phyloP scores from a whole-genome alignment of 2,797 vertebrate genomes.

The Staurois parvus region DNA sequence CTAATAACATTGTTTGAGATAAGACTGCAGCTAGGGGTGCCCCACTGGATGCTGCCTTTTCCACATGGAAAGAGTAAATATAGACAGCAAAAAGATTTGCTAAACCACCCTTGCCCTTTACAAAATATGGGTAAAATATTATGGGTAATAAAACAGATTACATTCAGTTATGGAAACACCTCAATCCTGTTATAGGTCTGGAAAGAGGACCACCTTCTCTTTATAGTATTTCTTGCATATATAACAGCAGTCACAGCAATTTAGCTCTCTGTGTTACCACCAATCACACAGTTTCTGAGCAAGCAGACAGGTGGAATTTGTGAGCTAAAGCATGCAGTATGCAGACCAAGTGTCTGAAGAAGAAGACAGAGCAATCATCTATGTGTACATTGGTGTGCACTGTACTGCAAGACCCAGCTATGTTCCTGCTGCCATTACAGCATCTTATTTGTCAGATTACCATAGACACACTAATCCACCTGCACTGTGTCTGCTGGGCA shows the following conservation, averaged over 20 bases:
- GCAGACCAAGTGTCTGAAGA: neutral
- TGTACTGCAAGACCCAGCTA: neutral
- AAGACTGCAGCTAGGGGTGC: too few relatives aligned
- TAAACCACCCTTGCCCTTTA: too few relatives aligned
- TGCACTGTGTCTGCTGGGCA: conserved; percentile 6
- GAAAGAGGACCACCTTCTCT: neutral
- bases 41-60: too few relatives aligned
- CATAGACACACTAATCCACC: neutral
- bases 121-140: too few relatives aligned
- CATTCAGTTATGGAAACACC: neutral
- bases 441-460: neutral
- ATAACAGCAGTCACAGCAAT: neutral
- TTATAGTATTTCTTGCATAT: neutral
- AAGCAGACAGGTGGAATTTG: neutral
- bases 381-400: neutral
- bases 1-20: too few relatives aligned
- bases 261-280: neutral
- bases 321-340: neutral
- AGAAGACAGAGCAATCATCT: neutral
- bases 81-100: neutral
- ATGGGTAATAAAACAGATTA: neutral
- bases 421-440: neutral
- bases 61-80: too few relatives aligned
- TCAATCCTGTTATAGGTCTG: neutral
- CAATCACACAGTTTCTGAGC: neutral